Evolutionary conservation across 2,797 vertebrate species (phyloP).

Genomic region (Lycodopsis pacificus): DNA sequence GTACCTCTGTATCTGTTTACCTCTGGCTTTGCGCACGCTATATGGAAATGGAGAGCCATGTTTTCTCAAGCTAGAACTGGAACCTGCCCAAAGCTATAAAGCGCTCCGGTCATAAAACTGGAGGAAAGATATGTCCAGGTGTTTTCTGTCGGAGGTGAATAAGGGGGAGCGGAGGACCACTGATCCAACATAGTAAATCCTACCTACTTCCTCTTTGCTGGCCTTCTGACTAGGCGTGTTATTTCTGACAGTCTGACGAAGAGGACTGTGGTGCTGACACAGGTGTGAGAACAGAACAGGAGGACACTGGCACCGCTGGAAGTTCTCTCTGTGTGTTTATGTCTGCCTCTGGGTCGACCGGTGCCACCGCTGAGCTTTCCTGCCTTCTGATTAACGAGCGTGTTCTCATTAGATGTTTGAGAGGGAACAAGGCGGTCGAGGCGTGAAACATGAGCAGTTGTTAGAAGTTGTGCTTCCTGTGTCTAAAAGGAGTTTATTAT

Average conservation of each 20-base stretch:
- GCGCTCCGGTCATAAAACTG: slow-evolving; percentile 58
- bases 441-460: slow-evolving; percentile 34
- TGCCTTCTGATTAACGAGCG: slow-evolving; percentile 36
- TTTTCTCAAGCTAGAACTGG: slow-evolving; percentile 58
- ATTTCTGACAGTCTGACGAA: slow-evolving; percentile 34
- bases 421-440: slow-evolving; percentile 13
- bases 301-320: slow-evolving; percentile 26
- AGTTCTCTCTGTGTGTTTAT: slow-evolving; percentile 36
- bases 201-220: slow-evolving; percentile 55
- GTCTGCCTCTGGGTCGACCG: slow-evolving; percentile 35
- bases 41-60: slow-evolving; percentile 38
- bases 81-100: slow-evolving; percentile 63
- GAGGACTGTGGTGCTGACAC: slow-evolving; percentile 35
- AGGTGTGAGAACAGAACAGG: slow-evolving; percentile 39
- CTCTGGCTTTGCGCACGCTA: slow-evolving; percentile 8
- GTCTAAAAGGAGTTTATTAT: slow-evolving; percentile 65
- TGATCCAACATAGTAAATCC: slow-evolving; percentile 61
- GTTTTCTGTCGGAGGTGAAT: slow-evolving; percentile 75
- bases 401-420: slow-evolving; percentile 33
- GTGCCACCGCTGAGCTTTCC: slow-evolving; percentile 20
- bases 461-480: slow-evolving; percentile 55
- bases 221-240: slow-evolving; percentile 47
- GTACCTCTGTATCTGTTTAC: slow-evolving; percentile 29
- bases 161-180: slow-evolving; percentile 47
- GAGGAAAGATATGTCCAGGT: slow-evolving; percentile 70